A percentile compares a stretch with the other conserved stretches of the same genome.
phyloP scores from a whole-genome alignment of 2,888 invertebrate genomes.

The Watsonalla binaria region DNA sequence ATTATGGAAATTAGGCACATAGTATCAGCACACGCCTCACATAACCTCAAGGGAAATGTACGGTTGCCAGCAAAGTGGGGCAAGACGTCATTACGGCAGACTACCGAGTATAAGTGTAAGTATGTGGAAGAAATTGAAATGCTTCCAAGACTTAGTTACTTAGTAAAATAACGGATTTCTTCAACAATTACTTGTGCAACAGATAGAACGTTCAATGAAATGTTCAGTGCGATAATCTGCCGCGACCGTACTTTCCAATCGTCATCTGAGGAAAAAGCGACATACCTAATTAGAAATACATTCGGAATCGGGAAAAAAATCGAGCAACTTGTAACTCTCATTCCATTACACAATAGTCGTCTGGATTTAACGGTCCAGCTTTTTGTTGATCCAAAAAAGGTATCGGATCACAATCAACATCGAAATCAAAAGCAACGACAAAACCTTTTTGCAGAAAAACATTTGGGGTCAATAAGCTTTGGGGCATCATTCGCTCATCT shows the following conservation, averaged over 20 bases:
- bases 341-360: background rate
- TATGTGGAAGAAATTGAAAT: background rate
- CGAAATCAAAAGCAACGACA: slow-evolving; percentile 4
- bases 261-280: too few relatives aligned
- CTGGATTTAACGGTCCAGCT: background rate
- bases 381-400: background rate
- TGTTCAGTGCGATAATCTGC: too few relatives aligned
- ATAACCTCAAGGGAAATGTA: slow-evolving; percentile 2
- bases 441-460: slow-evolving; percentile 5
- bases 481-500: slow-evolving; percentile 34
- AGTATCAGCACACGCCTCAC: background rate
- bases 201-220: too few relatives aligned
- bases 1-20: slow-evolving; percentile 1
- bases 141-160: background rate
- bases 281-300: too few relatives aligned
- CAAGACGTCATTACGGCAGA: background rate
- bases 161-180: background rate
- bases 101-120: background rate
- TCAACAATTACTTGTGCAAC: too few relatives aligned
- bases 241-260: too few relatives aligned
- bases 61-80: slow-evolving; percentile 1
- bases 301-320: too few relatives aligned
- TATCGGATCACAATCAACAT: background rate
- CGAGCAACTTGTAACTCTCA: background rate
- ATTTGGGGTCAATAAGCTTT: slow-evolving; percentile 39